Conservation (phyloP, 92 coral and sea anemone genomes). For the Galaxea fascicularis region DNA sequence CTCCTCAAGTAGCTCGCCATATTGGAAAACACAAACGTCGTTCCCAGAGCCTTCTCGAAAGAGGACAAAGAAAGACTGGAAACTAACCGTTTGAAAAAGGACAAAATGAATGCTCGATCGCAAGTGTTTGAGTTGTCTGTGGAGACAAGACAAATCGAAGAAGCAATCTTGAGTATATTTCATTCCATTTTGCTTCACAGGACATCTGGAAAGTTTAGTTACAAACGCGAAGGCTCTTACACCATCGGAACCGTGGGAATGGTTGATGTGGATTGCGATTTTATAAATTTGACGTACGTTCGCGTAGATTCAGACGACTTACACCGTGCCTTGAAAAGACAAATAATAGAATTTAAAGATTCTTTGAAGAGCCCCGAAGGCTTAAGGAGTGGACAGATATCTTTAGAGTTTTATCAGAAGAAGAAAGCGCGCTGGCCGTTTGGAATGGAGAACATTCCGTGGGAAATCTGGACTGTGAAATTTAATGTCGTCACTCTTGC, state of each 20-base stretch:
- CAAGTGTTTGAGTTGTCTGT: conserved; percentile 95
- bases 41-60: neutral
- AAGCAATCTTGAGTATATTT: conserved; percentile 86
- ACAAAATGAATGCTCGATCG: conserved; percentile 94
- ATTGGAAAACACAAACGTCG: conserved; percentile 2
- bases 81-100: neutral
- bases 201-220: conserved; percentile 93
- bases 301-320: conserved; percentile 92
- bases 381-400: conserved; percentile 84
- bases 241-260: conserved; percentile 94
- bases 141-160: conserved; percentile 95
- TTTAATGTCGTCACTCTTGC: conserved; percentile 77
- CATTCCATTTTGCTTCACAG: conserved; percentile 96
- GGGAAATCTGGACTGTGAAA: conserved; percentile 98
- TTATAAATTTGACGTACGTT: conserved; percentile 88
- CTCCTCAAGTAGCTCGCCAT: conserved; percentile 73
- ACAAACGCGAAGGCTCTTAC: conserved; percentile 95
- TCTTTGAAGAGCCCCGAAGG: conserved; percentile 79
- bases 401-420: conserved; percentile 94
- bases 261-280: conserved; percentile 94
- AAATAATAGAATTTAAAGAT: conserved; percentile 88
- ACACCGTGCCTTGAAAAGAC: conserved; percentile 77
- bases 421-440: conserved; percentile 95
- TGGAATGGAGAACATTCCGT: conserved; percentile 91
- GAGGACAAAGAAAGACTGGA: conserved; percentile 21